phyloP scores from a whole-genome alignment of 2,797 vertebrate species.

The Trichosurus vulpecula region DNA sequence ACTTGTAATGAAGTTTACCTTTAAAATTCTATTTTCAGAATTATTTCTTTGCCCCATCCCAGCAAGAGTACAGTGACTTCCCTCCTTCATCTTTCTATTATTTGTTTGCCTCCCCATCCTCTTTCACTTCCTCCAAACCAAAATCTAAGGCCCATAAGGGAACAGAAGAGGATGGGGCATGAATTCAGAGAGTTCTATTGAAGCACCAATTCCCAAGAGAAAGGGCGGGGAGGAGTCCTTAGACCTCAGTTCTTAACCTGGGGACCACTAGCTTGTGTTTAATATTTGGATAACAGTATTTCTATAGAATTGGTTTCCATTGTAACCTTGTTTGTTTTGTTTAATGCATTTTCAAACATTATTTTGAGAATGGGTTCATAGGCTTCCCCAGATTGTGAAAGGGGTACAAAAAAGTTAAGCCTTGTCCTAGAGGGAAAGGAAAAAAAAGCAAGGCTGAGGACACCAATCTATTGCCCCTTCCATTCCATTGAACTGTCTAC shows the following conservation, averaged over 20 bases:
- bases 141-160: neutral
- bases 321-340: neutral
- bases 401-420: neutral
- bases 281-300: neutral
- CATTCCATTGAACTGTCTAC: neutral
- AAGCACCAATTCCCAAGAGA: neutral
- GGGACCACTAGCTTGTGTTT: neutral
- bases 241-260: neutral
- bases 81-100: neutral
- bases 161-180: neutral
- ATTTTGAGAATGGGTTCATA: neutral
- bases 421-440: neutral
- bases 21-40: neutral
- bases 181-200: conserved; percentile 35
- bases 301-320: neutral
- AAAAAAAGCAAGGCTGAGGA: neutral
- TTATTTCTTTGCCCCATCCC: neutral
- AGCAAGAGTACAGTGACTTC: neutral
- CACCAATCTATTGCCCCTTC: neutral
- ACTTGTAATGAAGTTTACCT: neutral
- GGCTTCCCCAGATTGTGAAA: too few relatives aligned
- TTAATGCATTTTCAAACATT: neutral
- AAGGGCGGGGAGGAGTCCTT: conserved; percentile 21
- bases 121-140: neutral
- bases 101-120: neutral